Evolutionary conservation across 2,113 vertebrate species (phyloP).

Genomic region (Microtus oregoni): DNA sequence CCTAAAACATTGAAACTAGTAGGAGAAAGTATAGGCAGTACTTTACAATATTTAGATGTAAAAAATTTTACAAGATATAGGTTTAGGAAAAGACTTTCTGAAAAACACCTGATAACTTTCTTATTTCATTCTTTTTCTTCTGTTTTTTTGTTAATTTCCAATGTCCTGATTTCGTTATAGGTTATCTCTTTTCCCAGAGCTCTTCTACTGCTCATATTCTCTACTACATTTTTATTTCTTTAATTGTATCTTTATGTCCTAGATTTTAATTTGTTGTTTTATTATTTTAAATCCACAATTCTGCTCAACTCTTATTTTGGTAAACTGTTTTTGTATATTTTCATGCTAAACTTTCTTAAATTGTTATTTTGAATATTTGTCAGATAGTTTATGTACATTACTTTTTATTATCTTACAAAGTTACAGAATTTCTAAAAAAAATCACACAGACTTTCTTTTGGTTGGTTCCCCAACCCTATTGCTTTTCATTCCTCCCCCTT

Average conservation of each 20-base stretch:
- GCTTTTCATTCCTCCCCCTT: neutral
- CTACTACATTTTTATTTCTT: neutral
- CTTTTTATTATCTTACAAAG: neutral
- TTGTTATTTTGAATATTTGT: neutral
- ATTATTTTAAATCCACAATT: neutral
- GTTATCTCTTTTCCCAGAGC: neutral
- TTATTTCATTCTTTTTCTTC: neutral
- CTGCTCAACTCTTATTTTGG: neutral
- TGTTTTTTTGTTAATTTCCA: neutral
- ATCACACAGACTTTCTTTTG: neutral
- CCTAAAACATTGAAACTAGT: neutral
- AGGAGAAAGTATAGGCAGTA: neutral
- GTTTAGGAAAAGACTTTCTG: neutral
- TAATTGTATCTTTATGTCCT: neutral
- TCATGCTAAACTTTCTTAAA: neutral
- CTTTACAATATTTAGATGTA: too few species aligned
- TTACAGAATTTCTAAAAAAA: neutral
- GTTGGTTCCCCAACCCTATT: neutral
- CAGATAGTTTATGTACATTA: neutral
- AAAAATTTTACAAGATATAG: neutral
- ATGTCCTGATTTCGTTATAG: neutral
- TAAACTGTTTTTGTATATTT: neutral
- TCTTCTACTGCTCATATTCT: neutral
- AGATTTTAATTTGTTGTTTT: neutral
- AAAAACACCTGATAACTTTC: neutral